These are phyloP conservation scores for Lepidurus apus DNA, from an alignment of 1,140 invertebrate genomes.

Conservation along the genomic window DNA sequence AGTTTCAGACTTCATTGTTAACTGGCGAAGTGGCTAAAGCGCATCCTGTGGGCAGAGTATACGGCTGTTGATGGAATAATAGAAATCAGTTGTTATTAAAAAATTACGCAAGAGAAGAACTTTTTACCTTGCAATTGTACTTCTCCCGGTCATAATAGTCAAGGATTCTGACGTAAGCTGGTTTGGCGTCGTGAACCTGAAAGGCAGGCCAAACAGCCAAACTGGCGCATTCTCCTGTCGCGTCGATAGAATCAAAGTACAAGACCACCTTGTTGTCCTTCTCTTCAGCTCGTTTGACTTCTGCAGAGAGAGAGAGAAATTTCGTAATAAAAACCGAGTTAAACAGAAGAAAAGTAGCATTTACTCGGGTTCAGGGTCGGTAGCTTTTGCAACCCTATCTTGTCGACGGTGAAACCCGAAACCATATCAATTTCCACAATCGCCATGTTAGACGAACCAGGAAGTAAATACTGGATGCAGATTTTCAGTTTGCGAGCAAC, in stretches of 20 bases:
- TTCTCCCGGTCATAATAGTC: conserved; percentile 63
- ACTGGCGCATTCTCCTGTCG: conserved; percentile 45
- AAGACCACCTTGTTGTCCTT: conserved; percentile 44
- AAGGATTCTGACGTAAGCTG: conserved; percentile 57
- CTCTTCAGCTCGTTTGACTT: conserved; percentile 46
- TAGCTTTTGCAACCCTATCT: conserved; percentile 45
- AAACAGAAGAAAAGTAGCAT: background rate
- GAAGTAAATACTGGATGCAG: conserved; percentile 46
- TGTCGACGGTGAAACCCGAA: conserved; percentile 57
- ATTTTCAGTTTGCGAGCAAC: conserved; percentile 44
- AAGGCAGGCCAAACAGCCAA: conserved; percentile 47
- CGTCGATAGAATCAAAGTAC: conserved; percentile 45
- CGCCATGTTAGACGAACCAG: conserved; percentile 56
- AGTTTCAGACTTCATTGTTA: background rate
- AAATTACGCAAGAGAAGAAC: background rate
- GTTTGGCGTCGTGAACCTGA: conserved; percentile 51
- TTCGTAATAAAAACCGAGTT: background rate
- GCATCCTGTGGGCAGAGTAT: background rate
- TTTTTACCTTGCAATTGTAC: background rate
- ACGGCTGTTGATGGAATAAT: background rate
- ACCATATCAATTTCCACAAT: conserved; percentile 59
- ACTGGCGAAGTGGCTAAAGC: background rate
- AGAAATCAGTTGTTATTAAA: background rate
- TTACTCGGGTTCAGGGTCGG: background rate
- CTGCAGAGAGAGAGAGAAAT: conserved; percentile 23